These are phyloP conservation scores for Drosophila ogumai DNA, from an alignment of 1,140 invertebrate genomes.

Conservation along the genomic window DNA sequence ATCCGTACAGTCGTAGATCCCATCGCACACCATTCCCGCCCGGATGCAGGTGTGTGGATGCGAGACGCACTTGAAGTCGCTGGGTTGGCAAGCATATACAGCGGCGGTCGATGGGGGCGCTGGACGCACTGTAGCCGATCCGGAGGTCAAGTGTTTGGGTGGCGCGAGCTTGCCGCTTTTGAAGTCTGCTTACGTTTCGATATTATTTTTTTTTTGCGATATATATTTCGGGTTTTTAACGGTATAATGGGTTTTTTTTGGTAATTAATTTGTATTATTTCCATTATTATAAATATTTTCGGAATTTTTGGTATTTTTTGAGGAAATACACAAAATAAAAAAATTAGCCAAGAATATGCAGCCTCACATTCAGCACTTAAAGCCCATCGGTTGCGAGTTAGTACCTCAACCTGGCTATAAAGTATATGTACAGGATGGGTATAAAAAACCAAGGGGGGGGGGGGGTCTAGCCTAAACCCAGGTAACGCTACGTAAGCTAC, in stretches of 20 bases:
- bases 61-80: slow-evolving; percentile 82
- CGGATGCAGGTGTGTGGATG: slow-evolving; percentile 87
- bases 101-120: slow-evolving; percentile 9
- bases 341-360: slow-evolving; percentile 44
- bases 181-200: slow-evolving; percentile 51
- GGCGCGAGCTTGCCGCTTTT: slow-evolving; percentile 58
- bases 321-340: slow-evolving; percentile 33
- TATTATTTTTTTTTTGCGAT: slow-evolving; percentile 27
- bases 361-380: slow-evolving; percentile 12
- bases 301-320: not conserved
- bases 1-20: slow-evolving; percentile 89
- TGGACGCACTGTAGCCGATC: slow-evolving; percentile 22
- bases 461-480: not conserved
- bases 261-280: not conserved
- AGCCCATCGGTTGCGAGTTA: slow-evolving; percentile 51
- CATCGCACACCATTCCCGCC: slow-evolving; percentile 88
- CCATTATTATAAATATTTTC: no score
- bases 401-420: slow-evolving; percentile 25
- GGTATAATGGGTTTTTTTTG: slow-evolving; percentile 1
- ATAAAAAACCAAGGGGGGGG: not conserved
- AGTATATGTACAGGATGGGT: slow-evolving; percentile 3
- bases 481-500: slow-evolving; percentile 2
- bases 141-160: slow-evolving; percentile 20
- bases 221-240: slow-evolving; percentile 9
- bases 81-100: slow-evolving; percentile 69